These are phyloP conservation scores for Melanogrammus aeglefinus DNA, from an alignment of 2,797 vertebrate genomes.

Conservation along the genomic window DNA sequence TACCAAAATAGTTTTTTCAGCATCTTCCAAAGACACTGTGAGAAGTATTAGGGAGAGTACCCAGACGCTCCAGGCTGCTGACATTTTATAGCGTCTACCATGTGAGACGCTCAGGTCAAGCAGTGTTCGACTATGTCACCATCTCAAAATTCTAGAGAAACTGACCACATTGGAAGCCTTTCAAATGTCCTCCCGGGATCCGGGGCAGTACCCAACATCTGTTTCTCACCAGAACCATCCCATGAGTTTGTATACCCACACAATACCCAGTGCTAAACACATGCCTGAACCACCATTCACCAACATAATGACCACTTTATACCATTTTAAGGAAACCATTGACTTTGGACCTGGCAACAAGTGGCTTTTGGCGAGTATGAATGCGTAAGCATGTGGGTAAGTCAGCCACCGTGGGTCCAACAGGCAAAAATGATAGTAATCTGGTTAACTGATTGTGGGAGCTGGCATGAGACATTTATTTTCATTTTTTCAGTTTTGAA, in stretches of 20 bases:
- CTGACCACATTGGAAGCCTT: neutral
- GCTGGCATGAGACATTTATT: too few relatives aligned
- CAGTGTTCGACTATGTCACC: neutral
- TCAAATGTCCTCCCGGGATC: neutral
- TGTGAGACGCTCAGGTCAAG: neutral
- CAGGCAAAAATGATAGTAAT: too few relatives aligned
- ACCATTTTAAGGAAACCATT: too few relatives aligned
- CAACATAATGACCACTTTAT: neutral
- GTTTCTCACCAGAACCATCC: too few relatives aligned
- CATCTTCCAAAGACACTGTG: neutral
- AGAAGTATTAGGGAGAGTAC: neutral
- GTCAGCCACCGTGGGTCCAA: too few relatives aligned
- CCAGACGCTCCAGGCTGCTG: neutral
- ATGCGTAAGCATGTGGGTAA: too few relatives aligned
- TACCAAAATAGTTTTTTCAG: neutral
- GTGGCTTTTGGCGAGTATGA: neutral
- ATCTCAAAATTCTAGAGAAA: neutral
- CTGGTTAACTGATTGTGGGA: too few relatives aligned
- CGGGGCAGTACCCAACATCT: too few relatives aligned
- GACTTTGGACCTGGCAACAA: neutral
- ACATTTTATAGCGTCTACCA: neutral
- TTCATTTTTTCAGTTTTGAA: too few relatives aligned
- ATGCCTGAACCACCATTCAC: neutral
- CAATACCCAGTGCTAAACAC: too few relatives aligned
- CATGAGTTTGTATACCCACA: too few relatives aligned